Evolutionary conservation across 1,140 invertebrate species (phyloP), one percentile per base, ranked within the genome.

Genomic region (Gonatopus flavifemur): DNA sequence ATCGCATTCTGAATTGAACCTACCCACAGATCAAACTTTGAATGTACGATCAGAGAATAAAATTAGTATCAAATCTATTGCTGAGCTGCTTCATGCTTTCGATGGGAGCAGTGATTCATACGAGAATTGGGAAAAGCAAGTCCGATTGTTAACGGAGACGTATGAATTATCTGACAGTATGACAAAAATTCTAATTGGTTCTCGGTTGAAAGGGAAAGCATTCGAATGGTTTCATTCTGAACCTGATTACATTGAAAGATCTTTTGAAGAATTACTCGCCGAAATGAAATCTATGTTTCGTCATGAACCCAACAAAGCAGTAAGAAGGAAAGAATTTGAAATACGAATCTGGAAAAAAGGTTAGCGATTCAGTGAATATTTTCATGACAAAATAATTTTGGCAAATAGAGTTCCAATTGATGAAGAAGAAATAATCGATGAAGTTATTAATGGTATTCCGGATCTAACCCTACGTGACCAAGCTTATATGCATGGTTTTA

Each of bases 201-300:
- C 41, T 8, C 25, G 41, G 8, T 6, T 43, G 3, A 43, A 5
- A 30, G 22, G 41, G 3, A 43, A 21, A 15, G 41, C 30, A 4
- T 15, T 43, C 1, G 41, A 30, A 19, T 43, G 41, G 30, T 13
- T 43, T 3, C 41, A 43, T 15, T 43, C 41, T 5, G 32, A 9
- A 13, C 12, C 41, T 13, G 30, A 43, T 16, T n/a, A 43, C n/a
- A 32, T 43, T 10, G 16, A 21, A 3, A n/a, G 31, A 19, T 2
- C 28, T 3, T 10, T 32, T 2, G 41, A 43, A 1, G 41, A 43
- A 19, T 12, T 43, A 7, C 12, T 32, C 12, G 1, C 2, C 8
- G 21, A 43, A 13, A 1, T 32, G 19, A 16, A 16, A 13, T 16
- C 19, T 5, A 32, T 43, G 41, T 43, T 43, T 8, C n/a, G 21